These are phyloP conservation scores for Choreutis nemorana DNA, from an alignment of 2,888 invertebrate species.

Conservation along the genomic window DNA sequence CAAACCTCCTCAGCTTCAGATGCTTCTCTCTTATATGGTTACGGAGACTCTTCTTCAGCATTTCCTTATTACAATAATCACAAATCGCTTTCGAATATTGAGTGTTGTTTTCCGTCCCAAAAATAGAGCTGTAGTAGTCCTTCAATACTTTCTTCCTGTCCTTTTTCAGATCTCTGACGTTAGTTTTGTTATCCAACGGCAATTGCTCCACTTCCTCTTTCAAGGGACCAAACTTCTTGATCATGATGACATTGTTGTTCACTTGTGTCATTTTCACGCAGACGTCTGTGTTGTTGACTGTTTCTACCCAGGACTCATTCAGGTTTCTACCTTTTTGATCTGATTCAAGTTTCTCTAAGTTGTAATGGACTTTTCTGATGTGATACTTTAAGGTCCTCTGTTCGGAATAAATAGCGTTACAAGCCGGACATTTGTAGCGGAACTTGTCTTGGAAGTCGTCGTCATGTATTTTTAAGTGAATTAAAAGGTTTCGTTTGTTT, in stretches of 20 bases:
- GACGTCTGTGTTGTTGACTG: slow-evolving; percentile 22
- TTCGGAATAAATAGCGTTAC: slow-evolving; percentile 29
- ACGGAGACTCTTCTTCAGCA: slow-evolving; percentile 43
- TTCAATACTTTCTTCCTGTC: slow-evolving; percentile 11
- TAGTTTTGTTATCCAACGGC: slow-evolving; percentile 3
- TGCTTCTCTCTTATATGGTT: slow-evolving; percentile 39
- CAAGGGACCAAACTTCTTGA: slow-evolving; percentile 23
- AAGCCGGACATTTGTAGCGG: slow-evolving; percentile 28
- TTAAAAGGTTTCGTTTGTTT: slow-evolving; percentile 31
- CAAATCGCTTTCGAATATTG: slow-evolving; percentile 37
- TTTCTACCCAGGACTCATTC: slow-evolving; percentile 45
- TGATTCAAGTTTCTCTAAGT: slow-evolving; percentile 17
- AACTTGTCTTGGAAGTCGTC: slow-evolving; percentile 13
- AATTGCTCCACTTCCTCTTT: slow-evolving; percentile 12
- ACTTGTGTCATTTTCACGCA: slow-evolving; percentile 43
- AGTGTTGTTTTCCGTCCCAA: slow-evolving; percentile 21
- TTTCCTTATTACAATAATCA: slow-evolving; percentile 44
- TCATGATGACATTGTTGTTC: slow-evolving; percentile 30
- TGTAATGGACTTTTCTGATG: slow-evolving; percentile 33
- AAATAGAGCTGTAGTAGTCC: slow-evolving; percentile 19
- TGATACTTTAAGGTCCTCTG: slow-evolving; percentile 32
- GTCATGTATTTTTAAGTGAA: slow-evolving; percentile 33
- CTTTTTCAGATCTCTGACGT: neutral
- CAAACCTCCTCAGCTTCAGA: slow-evolving; percentile 29
- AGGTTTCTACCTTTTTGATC: slow-evolving; percentile 19